Conservation (phyloP, 2,113 vertebrate species). For the Melanocharis versteri region DNA sequence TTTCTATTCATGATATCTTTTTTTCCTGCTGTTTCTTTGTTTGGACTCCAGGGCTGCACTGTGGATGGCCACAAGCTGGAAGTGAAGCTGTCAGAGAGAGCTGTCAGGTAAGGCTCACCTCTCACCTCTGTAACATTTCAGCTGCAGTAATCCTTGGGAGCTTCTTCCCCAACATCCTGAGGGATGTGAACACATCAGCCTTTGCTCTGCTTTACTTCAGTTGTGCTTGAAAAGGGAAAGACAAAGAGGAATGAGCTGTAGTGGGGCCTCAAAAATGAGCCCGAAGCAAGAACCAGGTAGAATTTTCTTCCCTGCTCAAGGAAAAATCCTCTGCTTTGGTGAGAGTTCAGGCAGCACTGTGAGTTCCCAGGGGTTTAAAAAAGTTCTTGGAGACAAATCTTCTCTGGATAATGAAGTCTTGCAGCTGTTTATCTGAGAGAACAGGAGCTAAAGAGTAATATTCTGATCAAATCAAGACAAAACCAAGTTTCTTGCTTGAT, state of each 20-base stretch:
- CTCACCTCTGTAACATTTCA: neutral
- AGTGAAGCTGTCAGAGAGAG: slow-evolving; percentile 89
- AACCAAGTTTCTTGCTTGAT: neutral
- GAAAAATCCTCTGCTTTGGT: neutral
- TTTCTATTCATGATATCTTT: neutral
- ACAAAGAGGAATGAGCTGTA: neutral
- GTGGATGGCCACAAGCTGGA: slow-evolving; percentile 89
- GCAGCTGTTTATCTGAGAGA: neutral
- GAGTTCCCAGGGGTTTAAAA: neutral
- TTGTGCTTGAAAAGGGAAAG: neutral
- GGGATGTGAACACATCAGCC: neutral
- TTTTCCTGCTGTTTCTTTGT: neutral
- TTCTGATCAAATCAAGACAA: neutral
- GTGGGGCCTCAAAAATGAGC: neutral
- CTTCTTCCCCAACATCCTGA: neutral
- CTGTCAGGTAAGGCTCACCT: slow-evolving; percentile 77
- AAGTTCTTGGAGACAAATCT: neutral
- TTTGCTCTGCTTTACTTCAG: neutral
- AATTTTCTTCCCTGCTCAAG: neutral
- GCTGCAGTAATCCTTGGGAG: neutral
- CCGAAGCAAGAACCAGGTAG: neutral
- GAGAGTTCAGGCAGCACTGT: neutral
- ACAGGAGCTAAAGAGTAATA: neutral
- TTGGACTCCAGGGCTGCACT: slow-evolving; percentile 75
- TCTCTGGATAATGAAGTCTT: neutral